Evolutionary conservation across 2,888 invertebrate genomes (phyloP).

Genomic region (Siphlonurus alternatus): DNA sequence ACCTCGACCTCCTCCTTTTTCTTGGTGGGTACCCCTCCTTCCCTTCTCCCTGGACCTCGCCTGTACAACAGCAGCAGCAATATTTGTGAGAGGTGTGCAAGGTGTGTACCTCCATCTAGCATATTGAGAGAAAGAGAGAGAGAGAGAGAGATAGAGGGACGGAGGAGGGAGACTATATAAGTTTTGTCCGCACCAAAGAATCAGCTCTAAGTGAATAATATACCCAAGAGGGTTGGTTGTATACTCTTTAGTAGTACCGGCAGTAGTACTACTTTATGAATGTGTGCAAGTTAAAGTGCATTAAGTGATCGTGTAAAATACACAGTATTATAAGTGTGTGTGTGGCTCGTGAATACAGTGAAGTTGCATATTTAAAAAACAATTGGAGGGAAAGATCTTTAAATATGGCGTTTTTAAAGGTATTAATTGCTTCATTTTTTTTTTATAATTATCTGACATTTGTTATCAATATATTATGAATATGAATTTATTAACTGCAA

Average conservation of each 20-base stretch:
- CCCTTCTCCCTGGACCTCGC: neutral
- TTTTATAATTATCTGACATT: neutral
- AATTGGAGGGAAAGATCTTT: too few species aligned
- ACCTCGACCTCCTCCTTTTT: neutral
- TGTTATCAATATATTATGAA: too few species aligned
- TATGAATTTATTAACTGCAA: too few species aligned
- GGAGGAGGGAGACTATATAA: conserved; percentile 2
- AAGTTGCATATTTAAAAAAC: too few species aligned
- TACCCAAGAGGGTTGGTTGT: neutral
- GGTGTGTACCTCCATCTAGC: neutral
- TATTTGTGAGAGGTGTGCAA: conserved; percentile 2
- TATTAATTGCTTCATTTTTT: neutral
- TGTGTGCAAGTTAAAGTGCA: neutral
- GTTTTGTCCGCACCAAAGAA: neutral
- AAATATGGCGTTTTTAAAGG: neutral
- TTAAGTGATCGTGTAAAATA: neutral
- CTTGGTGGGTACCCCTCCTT: too few species aligned
- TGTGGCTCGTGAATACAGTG: too few species aligned
- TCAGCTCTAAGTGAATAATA: neutral
- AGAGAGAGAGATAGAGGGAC: neutral
- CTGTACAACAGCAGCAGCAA: neutral
- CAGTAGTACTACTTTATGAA: neutral
- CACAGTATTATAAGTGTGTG: neutral
- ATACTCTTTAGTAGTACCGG: neutral
- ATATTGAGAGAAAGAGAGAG: neutral